These are phyloP conservation scores for Galeruca laticollis DNA, from an alignment of 2,888 invertebrate species.

Conservation along the genomic window DNA sequence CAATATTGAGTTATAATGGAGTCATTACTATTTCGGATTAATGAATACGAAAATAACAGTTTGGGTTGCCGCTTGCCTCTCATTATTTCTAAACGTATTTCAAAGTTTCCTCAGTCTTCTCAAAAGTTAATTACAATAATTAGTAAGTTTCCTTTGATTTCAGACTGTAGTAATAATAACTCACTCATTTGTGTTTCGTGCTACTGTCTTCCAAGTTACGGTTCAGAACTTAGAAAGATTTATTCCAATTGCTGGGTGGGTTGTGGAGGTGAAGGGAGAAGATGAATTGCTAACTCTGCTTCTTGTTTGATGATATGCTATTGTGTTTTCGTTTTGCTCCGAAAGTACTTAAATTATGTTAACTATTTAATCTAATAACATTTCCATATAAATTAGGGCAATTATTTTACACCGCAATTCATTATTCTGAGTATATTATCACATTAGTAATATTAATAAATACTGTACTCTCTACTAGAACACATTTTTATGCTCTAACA, in stretches of 20 bases:
- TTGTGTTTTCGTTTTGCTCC: slow-evolving; percentile 24
- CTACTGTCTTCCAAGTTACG: slow-evolving; percentile 19
- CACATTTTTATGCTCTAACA: too few species aligned
- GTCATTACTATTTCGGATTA: slow-evolving; percentile 27
- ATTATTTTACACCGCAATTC: background rate
- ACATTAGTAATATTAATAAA: background rate
- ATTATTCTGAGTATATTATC: background rate
- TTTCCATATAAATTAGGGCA: slow-evolving; percentile 1
- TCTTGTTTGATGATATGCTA: slow-evolving; percentile 26
- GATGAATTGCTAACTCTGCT: slow-evolving; percentile 22
- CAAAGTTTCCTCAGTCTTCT: slow-evolving; percentile 25
- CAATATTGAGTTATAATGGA: slow-evolving; percentile 16
- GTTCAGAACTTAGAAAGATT: slow-evolving; percentile 21
- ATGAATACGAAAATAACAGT: slow-evolving; percentile 30
- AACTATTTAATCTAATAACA: slow-evolving; percentile 16
- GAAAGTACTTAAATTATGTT: slow-evolving; percentile 14
- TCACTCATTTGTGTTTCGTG: slow-evolving; percentile 31
- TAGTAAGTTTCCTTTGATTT: slow-evolving; percentile 34
- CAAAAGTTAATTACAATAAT: slow-evolving; percentile 36
- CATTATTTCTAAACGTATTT: slow-evolving; percentile 32
- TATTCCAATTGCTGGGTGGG: slow-evolving; percentile 4
- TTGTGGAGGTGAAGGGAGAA: background rate
- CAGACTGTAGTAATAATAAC: slow-evolving; percentile 32
- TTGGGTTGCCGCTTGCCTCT: slow-evolving; percentile 18
- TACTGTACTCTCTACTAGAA: too few species aligned